A percentile compares a stretch with the other conserved stretches of the same genome.
Evolutionary conservation across 2,797 vertebrate genomes (phyloP).

Genomic region (Pseudomugil tenellus): DNA sequence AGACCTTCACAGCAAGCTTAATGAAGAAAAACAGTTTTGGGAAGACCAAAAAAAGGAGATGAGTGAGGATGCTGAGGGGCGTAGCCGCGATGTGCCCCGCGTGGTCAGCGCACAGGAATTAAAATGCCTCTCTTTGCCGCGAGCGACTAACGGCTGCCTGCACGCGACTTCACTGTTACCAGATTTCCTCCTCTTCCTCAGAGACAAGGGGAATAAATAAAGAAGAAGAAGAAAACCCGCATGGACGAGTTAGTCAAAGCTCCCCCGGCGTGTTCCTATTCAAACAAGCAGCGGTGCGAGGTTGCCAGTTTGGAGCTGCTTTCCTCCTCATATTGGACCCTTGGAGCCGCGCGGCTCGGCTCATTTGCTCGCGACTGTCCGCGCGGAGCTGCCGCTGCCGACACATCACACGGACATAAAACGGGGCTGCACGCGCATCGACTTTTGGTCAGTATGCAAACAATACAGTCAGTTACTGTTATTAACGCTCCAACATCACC

Average conservation of each 20-base stretch:
- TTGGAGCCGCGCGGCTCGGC: constrained; percentile 19
- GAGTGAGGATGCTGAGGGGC: constrained; percentile 62
- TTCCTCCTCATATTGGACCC: constrained; percentile 22
- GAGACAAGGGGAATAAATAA: background rate
- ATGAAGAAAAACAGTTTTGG: background rate
- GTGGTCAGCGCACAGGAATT: constrained; percentile 62
- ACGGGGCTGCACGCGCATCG: constrained; percentile 27
- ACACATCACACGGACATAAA: constrained; percentile 20
- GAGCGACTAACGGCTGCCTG: constrained; percentile 33
- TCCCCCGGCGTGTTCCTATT: constrained; percentile 10
- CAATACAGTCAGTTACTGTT: background rate
- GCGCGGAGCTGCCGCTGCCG: constrained; percentile 13
- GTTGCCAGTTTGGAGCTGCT: constrained; percentile 43
- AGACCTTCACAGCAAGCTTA: constrained; percentile 3
- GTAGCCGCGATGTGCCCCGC: constrained; percentile 61
- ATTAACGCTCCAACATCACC: background rate
- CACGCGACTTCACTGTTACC: constrained; percentile 27
- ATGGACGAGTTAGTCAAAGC: constrained; percentile 24
- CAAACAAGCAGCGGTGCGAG: constrained; percentile 24
- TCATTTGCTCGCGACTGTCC: background rate
- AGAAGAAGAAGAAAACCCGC: constrained; percentile 7
- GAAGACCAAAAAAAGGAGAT: no score
- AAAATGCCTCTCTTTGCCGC: constrained; percentile 45
- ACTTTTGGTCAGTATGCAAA: constrained; percentile 56
- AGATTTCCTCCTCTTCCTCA: constrained; percentile 10